phyloP scores from a whole-genome alignment of 2,888 invertebrate genomes.

The Mimachlamys varia region DNA sequence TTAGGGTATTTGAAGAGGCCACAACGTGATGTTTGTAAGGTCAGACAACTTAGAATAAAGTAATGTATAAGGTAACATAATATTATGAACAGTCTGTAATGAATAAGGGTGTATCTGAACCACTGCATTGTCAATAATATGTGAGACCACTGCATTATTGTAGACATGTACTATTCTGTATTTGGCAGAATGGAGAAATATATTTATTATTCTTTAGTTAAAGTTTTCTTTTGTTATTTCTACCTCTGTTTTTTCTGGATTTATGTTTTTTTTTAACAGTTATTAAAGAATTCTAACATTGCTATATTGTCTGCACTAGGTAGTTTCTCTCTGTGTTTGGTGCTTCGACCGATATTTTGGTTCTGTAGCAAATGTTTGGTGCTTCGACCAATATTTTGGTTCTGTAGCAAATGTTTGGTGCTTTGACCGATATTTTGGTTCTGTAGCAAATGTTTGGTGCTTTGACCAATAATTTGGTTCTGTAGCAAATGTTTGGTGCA shows the following conservation, averaged over 20 bases:
- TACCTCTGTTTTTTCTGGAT: background rate
- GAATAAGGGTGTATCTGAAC: no score
- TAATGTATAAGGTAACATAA: no score
- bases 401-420: no score
- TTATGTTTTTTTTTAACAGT: background rate
- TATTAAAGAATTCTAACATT: background rate
- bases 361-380: no score
- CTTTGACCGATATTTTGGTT: no score
- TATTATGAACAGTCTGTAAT: background rate
- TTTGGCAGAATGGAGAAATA: background rate
- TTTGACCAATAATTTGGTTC: background rate
- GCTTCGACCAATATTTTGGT: background rate
- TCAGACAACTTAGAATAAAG: no score
- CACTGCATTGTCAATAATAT: no score
- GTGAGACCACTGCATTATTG: background rate
- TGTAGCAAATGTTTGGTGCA: background rate
- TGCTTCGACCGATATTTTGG: no score
- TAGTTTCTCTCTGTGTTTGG: background rate
- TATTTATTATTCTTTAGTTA: conserved; percentile 14
- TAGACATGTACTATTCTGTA: background rate
- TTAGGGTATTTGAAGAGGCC: no score
- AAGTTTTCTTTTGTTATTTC: background rate
- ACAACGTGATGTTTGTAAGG: no score
- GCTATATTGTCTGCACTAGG: background rate
- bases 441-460: no score